These are phyloP conservation scores for Copidosoma aretas DNA, from an alignment of 2,888 invertebrate species.

Conservation along the genomic window DNA sequence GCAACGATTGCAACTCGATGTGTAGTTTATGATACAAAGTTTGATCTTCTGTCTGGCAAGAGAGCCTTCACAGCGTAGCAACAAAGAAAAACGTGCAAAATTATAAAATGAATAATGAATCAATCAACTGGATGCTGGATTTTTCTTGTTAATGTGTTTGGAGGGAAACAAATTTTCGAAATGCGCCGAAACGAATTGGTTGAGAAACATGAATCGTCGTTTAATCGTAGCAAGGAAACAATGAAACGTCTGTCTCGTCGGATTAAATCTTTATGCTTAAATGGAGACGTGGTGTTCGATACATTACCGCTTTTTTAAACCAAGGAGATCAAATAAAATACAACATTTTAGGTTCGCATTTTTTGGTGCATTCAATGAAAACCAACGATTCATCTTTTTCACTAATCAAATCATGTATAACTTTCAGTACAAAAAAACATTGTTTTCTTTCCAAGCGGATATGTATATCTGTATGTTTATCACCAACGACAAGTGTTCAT, in stretches of 20 bases:
- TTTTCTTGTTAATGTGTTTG: constrained; percentile 40
- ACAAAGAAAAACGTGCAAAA: not conserved
- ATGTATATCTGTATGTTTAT: constrained; percentile 28
- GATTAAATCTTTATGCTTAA: constrained; percentile 39
- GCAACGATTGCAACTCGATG: constrained; percentile 32
- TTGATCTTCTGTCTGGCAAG: constrained; percentile 27
- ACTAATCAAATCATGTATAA: constrained; percentile 31
- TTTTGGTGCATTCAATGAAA: constrained; percentile 32
- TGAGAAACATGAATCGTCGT: constrained; percentile 43
- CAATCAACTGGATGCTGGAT: constrained; percentile 30
- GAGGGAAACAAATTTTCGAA: constrained; percentile 23
- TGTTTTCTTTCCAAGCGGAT: constrained; percentile 31
- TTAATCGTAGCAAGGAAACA: constrained; percentile 36
- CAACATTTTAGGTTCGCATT: constrained; percentile 36
- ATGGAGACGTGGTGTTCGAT: constrained; percentile 43
- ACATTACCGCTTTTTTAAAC: constrained; percentile 42
- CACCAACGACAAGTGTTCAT: constrained; percentile 35
- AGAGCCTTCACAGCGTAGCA: constrained; percentile 2
- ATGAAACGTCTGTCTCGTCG: constrained; percentile 35
- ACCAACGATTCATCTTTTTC: constrained; percentile 43
- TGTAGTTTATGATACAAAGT: constrained; percentile 5
- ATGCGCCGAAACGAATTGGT: constrained; percentile 40
- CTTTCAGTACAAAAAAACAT: constrained; percentile 39
- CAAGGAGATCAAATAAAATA: too few species aligned
- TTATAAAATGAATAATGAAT: constrained; percentile 22